Evolutionary conservation across 2,888 invertebrate species (phyloP), one percentile per base, ranked within the genome.

Genomic region (Nematopogon swammerdamellus): DNA sequence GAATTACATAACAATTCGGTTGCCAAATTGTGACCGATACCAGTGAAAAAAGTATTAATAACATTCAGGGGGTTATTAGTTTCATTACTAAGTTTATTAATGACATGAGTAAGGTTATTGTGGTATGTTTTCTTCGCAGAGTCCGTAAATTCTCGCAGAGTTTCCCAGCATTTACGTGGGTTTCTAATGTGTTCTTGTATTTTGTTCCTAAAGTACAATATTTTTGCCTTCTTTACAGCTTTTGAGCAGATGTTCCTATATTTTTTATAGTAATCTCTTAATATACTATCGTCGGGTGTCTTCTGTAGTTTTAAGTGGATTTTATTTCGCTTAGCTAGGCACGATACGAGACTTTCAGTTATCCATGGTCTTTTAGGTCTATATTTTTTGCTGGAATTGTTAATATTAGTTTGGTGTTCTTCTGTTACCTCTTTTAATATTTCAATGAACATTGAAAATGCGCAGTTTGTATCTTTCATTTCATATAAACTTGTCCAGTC

Each of bases 211-310:
- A 36, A 3, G 17, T 48, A 29, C 5, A 2, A 2, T 16, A 18
- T 16, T 44, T 48, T 48, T 4, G 20, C 11, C 11, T 44, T 48
- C 16, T 44, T 19, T 19, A 48, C 11, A 6, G 36, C 5, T 19
- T 48, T 25, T 11, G 30, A 16, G 25, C 44, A 48, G 20, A 20
- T 36, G 19, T 48, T 48, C 25, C 44, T 48, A n/a, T 48, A 48
- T 16, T 44, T 48, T n/a, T 43, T 43, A 16, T 48, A 48, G 5
- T 4, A 20, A 17, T 20, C 17, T 36, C n/a, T 36, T 8, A 36
- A 14, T 14, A 36, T 14, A 8, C 3, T 14, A 14, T 36, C n/a
- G 14, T 36, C 36, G 11, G 36, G 36, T 3, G 8, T 14, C 11
- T 14, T 8, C 3, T 36, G 8, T 3, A 14, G 36, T 14, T 36